These are phyloP conservation scores for Hartigia nigra DNA, from an alignment of 2,888 invertebrate species.

Conservation along the genomic window DNA sequence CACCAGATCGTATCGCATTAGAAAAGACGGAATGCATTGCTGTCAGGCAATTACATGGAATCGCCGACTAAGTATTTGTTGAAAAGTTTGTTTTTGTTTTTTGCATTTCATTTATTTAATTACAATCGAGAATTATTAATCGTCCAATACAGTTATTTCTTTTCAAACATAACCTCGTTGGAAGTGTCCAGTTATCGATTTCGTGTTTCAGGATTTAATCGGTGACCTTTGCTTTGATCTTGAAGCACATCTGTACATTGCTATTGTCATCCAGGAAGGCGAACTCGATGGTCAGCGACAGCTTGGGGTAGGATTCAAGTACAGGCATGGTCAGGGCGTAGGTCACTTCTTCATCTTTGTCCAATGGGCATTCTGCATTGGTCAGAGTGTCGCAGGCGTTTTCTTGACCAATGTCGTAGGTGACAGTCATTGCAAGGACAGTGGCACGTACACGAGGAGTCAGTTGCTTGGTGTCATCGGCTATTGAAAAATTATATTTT, in stretches of 20 bases:
- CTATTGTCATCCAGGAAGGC: slow-evolving; percentile 41
- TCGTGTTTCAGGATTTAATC: background rate
- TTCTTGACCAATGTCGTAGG: slow-evolving; percentile 47
- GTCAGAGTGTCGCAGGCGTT: slow-evolving; percentile 50
- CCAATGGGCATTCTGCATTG: slow-evolving; percentile 54
- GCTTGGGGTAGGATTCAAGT: slow-evolving; percentile 39
- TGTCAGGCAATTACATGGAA: background rate
- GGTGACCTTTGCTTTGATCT: slow-evolving; percentile 39
- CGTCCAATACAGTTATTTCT: background rate
- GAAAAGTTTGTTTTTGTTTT: background rate
- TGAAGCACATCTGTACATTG: slow-evolving; percentile 46
- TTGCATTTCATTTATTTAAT: background rate
- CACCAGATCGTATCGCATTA: background rate
- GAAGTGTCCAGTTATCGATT: background rate
- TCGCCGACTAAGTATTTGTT: background rate
- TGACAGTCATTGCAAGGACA: slow-evolving; percentile 33
- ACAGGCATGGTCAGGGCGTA: slow-evolving; percentile 55
- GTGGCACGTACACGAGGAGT: slow-evolving; percentile 45
- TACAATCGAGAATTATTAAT: background rate
- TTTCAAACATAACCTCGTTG: background rate
- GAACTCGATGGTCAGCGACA: slow-evolving; percentile 44
- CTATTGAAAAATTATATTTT: slow-evolving; percentile 33
- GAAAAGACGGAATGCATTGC: background rate
- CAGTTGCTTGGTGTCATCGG: slow-evolving; percentile 34
- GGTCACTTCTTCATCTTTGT: slow-evolving; percentile 47